Evolutionary conservation across 2,797 vertebrate genomes (phyloP), one percentile per base, ranked within the genome.

Genomic region (Tiaroga cobitis): DNA sequence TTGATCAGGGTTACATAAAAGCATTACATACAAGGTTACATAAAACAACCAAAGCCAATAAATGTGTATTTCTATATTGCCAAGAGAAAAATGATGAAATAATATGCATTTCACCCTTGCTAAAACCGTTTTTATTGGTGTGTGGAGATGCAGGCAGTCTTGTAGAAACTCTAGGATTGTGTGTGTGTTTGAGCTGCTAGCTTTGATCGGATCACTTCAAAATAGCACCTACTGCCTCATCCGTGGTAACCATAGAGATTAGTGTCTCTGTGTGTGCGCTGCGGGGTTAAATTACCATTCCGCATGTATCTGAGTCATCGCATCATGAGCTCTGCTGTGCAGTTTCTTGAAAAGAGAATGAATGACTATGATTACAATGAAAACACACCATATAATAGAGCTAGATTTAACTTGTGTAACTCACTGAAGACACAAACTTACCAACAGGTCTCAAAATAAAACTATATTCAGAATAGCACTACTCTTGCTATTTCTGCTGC

Each of bases 231-330:
- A 89, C 85, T 83, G 88, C 85, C 86, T 85, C 83, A 87, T 84
- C 86, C 73, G 41, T 56, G 85, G 89, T 88, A 87, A 90, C 89
- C 89, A 90, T 90, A 85, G 89, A 32, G 89, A 90, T 87, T 87
- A 54, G 86, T 84, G 81, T 79, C 29, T 77, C 61, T 51, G 88
- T 65, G 84, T 88, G 87, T 91, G 83, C 84, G 89, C 89, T 70
- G 88, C 89, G 87, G 92, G 90, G 90, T 67, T 90, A 93, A 90
- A 89, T 91, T 92, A 89, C 90, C 90, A 93, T 88, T 79, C 90
- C 87, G 82, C 80, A 80, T 81, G 79, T 63, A 90, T 88, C 87
- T 91, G 87, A 85, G 81, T 90, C 81, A 89, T 89, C 84, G 81
- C 88, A 89, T 89, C 81, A 86, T 91, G 89, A 90, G 88, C 92